Evolutionary conservation across 2,797 vertebrate species (phyloP), one percentile per base, ranked within the genome.

Genomic region (Oceanodroma leucorhoa): DNA sequence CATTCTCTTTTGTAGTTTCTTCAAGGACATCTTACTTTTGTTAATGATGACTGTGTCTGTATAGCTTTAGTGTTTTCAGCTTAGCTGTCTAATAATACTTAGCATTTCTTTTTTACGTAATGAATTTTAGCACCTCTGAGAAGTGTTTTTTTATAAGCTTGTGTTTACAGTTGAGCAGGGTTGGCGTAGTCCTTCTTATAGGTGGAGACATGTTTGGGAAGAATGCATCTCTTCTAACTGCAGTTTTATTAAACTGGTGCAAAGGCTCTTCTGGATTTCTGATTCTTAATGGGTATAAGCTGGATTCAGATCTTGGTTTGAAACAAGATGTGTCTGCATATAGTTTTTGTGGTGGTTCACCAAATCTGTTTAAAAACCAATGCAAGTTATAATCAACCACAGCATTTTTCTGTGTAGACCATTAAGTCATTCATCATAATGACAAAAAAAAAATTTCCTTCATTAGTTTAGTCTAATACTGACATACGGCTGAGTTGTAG

Each of bases 1-100:
- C 20, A 1, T 81, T 84, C 61, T 61, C 61, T 87, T 85, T 41
- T 78, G 50, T 65, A 72, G 66, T 89, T 93, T 78, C 66, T 89
- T 89, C 38, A 64, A 94, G 83, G 82, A 51, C 45, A 61, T 83
- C 57, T 89, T 60, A 26, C 57, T 82, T 89, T 50, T 91, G 51
- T 70, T 84, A 30, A 55, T 30, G 41, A 48, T 81, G 65, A 8
- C 50, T 60, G 22, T 70, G 61, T 65, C 50, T 71, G 27, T 55
- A 34, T 20, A 46, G 71, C 43, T 70, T 34, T 36, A 58, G 51
- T 65, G 40, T 80, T 91, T 93, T 67, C 61, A 62, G 55, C 75
- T 73, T 55, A 60, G 70, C 61, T 83, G 22, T 66, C 36, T 46
- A 34, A 65, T 43, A 26, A 34, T 41, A 38, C 41, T 67, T 82